Evolutionary conservation across 1,140 invertebrate genomes (phyloP).

Genomic region (Bradysia coprophila): DNA sequence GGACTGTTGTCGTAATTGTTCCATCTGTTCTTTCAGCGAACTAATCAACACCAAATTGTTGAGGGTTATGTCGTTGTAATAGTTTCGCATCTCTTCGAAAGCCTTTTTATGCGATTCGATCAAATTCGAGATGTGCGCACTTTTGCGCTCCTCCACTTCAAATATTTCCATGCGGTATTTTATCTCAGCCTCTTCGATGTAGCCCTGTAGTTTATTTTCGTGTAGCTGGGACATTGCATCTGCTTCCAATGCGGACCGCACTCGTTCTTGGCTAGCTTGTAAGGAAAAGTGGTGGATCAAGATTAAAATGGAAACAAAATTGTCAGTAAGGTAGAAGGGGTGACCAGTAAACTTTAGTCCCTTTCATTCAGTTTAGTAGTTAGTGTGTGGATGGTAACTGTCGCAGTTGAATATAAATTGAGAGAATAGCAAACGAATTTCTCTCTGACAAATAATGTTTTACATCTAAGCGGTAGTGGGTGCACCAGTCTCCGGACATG

Average conservation of each 20-base stretch:
- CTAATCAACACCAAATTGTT: conserved; percentile 76
- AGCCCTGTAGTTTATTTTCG: conserved; percentile 53
- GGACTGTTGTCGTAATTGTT: conserved; percentile 59
- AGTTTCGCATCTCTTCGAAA: conserved; percentile 77
- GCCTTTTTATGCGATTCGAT: conserved; percentile 68
- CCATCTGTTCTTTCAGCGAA: conserved; percentile 72
- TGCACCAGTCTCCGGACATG: too few relatives aligned
- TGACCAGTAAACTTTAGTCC: too few relatives aligned
- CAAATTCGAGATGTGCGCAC: conserved; percentile 61
- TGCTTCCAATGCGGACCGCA: conserved; percentile 47
- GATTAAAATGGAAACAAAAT: too few relatives aligned
- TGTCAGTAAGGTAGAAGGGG: too few relatives aligned
- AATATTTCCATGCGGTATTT: conserved; percentile 59
- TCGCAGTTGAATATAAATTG: too few relatives aligned
- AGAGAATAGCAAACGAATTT: too few relatives aligned
- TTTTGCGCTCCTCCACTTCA: conserved; percentile 80
- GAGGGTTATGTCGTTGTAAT: conserved; percentile 83
- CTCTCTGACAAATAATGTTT: too few relatives aligned
- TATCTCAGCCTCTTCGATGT: conserved; percentile 53
- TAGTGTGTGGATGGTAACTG: too few relatives aligned
- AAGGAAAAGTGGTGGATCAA: not conserved
- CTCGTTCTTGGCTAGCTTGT: conserved; percentile 8
- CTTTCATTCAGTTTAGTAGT: too few relatives aligned
- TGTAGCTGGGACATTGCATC: conserved; percentile 64
- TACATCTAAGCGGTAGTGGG: too few relatives aligned